A percentile compares a stretch with the other conserved stretches of the same genome.
Evolutionary conservation across 2,888 invertebrate species (phyloP).

Genomic region (Drosophila helvetica): DNA sequence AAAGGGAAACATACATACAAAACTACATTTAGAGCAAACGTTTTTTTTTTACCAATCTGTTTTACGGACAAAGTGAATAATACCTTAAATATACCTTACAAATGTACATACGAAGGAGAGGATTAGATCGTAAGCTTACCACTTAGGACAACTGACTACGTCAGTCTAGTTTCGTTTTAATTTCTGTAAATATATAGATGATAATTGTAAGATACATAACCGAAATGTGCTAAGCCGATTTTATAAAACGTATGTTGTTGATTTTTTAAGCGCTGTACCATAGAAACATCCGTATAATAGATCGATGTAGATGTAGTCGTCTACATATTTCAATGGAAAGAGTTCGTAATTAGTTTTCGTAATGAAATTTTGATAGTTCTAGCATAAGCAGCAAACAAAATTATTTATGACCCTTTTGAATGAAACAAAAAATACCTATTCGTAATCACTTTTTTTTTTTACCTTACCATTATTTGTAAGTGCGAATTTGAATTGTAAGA

Average conservation of each 20-base stretch:
- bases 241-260: slow-evolving; percentile 56
- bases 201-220: slow-evolving; percentile 48
- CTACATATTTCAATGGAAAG: slow-evolving; percentile 7
- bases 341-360: slow-evolving; percentile 36
- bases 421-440: slow-evolving; percentile 50
- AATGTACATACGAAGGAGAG: slow-evolving; percentile 25
- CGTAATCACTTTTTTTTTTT: slow-evolving; percentile 61
- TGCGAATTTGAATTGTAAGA: slow-evolving; percentile 66
- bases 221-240: slow-evolving; percentile 57
- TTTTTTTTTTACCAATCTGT: slow-evolving; percentile 8
- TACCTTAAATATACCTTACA: slow-evolving; percentile 8
- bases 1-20: not conserved
- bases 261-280: slow-evolving; percentile 44
- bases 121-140: slow-evolving; percentile 15
- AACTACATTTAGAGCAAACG: slow-evolving; percentile 1
- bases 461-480: slow-evolving; percentile 66
- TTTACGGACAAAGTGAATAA: slow-evolving; percentile 5
- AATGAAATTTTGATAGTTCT: slow-evolving; percentile 42
- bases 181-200: slow-evolving; percentile 38
- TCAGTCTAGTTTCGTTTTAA: slow-evolving; percentile 15
- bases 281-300: slow-evolving; percentile 19
- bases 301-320: slow-evolving; percentile 19
- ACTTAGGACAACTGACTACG: slow-evolving; percentile 9
- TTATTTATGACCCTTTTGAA: slow-evolving; percentile 66
- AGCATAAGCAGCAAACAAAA: slow-evolving; percentile 51